A percentile compares a stretch with the other conserved stretches of the same genome.
Conservation (phyloP, 2,113 vertebrate genomes). For the Tragelaphus buxtoni region DNA sequence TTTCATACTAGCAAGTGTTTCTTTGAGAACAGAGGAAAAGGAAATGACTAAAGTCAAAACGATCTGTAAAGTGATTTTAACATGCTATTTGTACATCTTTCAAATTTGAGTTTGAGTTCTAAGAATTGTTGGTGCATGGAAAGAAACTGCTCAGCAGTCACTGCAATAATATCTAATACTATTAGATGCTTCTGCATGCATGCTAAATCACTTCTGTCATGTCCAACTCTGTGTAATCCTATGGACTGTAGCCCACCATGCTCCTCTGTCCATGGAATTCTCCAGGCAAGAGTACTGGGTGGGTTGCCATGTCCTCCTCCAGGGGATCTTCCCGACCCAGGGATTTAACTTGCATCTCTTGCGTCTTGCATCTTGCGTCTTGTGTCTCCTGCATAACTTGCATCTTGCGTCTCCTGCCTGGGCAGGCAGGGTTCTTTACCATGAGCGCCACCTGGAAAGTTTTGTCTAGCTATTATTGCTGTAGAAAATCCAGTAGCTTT, state of each 20-base stretch:
- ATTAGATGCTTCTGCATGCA: not conserved
- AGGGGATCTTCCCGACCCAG: not conserved
- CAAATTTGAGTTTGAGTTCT: conserved; percentile 5
- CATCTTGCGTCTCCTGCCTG: not conserved
- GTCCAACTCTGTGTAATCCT: not conserved
- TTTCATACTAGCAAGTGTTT: not conserved
- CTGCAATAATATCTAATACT: not conserved
- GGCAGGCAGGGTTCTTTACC: not conserved
- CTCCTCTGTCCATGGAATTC: not conserved
- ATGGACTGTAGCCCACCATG: not conserved
- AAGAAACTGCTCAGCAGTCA: not conserved
- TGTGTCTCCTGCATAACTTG: no score
- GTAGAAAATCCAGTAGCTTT: not conserved
- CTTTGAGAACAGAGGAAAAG: conserved; percentile 10
- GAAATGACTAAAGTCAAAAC: conserved; percentile 19
- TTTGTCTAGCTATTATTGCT: not conserved
- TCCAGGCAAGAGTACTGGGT: not conserved
- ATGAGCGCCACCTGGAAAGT: not conserved
- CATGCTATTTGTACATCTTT: not conserved
- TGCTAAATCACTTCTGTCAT: rapidly evolving
- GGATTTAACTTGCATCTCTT: not conserved
- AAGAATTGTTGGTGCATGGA: not conserved
- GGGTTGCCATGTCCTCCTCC: not conserved
- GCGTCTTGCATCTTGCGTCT: no score
- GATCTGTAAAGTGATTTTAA: conserved; percentile 29